Conservation (phyloP, 2,797 vertebrate genomes). For the Apogon hyalosoma region DNA sequence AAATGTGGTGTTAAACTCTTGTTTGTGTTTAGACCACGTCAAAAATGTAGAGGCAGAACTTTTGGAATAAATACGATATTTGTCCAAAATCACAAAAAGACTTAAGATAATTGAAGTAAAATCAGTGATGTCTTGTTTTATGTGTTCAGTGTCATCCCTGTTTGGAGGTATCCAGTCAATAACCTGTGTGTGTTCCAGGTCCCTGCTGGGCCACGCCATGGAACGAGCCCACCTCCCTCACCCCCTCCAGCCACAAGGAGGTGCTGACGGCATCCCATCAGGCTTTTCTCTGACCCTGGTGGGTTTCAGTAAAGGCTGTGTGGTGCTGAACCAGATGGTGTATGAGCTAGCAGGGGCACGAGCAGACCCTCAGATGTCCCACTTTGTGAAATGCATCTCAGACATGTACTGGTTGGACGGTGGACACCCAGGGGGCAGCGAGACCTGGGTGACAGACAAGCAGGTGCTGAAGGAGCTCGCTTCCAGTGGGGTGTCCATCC, state of each 20-base stretch:
- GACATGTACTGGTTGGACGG: conserved; percentile 97
- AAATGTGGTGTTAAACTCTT: no score
- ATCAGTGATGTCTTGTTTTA: no score
- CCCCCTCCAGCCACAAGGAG: conserved; percentile 66
- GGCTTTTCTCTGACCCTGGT: conserved; percentile 88
- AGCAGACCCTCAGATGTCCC: conserved; percentile 83
- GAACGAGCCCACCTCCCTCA: conserved; percentile 78
- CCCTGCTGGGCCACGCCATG: conserved; percentile 91
- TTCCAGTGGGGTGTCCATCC: conserved; percentile 86
- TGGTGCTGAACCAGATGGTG: conserved; percentile 96
- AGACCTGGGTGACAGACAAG: conserved; percentile 94
- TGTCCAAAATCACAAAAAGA: no score
- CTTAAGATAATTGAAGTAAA: no score
- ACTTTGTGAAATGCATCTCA: conserved; percentile 86
- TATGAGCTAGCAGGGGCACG: conserved; percentile 91
- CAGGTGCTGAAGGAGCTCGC: conserved; percentile 89
- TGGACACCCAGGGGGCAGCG: conserved; percentile 94
- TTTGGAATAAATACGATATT: no score
- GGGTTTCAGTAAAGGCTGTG: conserved; percentile 98
- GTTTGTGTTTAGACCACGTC: no score
- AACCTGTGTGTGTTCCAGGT: conserved; percentile 58
- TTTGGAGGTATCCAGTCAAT: not conserved
- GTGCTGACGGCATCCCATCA: conserved; percentile 55
- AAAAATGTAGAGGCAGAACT: no score
- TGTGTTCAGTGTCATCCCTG: no score